Evolutionary conservation across 1,140 invertebrate genomes (phyloP), one percentile per base, ranked within the genome.

Genomic region (Eueides isabella): DNA sequence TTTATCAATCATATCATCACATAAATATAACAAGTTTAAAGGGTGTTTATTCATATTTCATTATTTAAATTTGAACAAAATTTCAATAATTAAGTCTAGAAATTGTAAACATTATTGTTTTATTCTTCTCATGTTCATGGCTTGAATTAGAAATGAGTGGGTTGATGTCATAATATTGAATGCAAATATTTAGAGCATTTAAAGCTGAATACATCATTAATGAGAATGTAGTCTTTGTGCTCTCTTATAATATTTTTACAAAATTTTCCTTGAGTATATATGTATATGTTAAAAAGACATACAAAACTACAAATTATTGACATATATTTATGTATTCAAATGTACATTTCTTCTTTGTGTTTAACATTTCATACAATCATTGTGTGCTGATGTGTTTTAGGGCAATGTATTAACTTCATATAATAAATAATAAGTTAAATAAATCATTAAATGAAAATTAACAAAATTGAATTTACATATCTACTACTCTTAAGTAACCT

Each of bases 121-220:
- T 11, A 55, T 26, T 55, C 48, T 55, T 26, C 9, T 12, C 14
- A 23, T 68, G 72, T 72, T 64, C 73, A 70, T 77, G 81, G 65
- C 74, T 72, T 77, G 61, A 77, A 82, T 80, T 72, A 38, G 31
- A 61, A 72, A 61, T 72, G 70, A 75, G 72, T 61, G 16, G 35
- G 61, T 67, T 65, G 79, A 82, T 79, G 78, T 85, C 84, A 84
- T 29, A 55, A 71, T 77, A 88, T 87, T 87, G 68, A 85, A 87
- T 87, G 87, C 82, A 80, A 89, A 89, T 84, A 79, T 67, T 35
- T 48, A 33, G 55, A 65, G 29, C 55, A 23, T 55, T 48, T 48
- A 48, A 19, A 48, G 41, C 6, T 23, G 41, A 55, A 26, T 26
- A 55, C 9, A 55, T 11, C 19, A 26, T 55, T 26, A 23, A 55